phyloP scores from a whole-genome alignment of 2,888 invertebrate genomes.

The Steinernema scapterisci region DNA sequence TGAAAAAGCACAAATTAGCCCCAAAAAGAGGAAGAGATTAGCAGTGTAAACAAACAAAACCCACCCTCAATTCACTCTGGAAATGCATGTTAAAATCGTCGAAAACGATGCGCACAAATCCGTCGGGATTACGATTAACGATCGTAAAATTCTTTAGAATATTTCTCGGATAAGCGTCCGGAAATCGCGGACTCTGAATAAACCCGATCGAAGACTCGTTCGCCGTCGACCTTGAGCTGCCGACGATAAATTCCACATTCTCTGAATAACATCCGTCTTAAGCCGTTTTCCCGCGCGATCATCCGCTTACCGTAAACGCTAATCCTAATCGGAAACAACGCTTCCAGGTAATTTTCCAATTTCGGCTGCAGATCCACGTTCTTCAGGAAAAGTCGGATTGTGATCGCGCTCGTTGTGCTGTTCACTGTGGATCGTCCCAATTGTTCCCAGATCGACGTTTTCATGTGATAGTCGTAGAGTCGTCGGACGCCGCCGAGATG shows the following conservation, averaged over 20 bases:
- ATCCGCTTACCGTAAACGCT: conserved; percentile 33
- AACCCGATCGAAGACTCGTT: conserved; percentile 38
- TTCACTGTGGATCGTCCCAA: conserved; percentile 33
- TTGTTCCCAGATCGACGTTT: conserved; percentile 41
- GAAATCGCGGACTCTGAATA: conserved; percentile 51
- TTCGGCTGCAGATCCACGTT: conserved; percentile 41
- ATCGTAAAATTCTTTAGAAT: conserved; percentile 51
- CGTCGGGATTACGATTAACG: conserved; percentile 45
- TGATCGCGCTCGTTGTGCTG: conserved; percentile 39
- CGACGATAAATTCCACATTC: background rate
- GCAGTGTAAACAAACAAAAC: too few species aligned
- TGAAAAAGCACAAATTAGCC: background rate
- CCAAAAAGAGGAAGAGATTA: too few species aligned
- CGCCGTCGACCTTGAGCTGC: conserved; percentile 7
- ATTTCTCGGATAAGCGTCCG: conserved; percentile 48
- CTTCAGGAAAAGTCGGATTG: conserved; percentile 39
- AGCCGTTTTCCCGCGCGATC: background rate
- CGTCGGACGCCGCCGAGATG: conserved; percentile 27
- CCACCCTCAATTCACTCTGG: conserved; percentile 42
- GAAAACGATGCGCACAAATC: conserved; percentile 49
- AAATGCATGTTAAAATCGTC: conserved; percentile 54
- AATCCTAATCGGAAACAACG: conserved; percentile 41
- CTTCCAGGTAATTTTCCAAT: conserved; percentile 38
- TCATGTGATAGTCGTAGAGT: conserved; percentile 35
- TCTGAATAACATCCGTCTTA: background rate